Conservation (phyloP, 2,113 vertebrate genomes). For the Nycticryphes semicollaris region DNA sequence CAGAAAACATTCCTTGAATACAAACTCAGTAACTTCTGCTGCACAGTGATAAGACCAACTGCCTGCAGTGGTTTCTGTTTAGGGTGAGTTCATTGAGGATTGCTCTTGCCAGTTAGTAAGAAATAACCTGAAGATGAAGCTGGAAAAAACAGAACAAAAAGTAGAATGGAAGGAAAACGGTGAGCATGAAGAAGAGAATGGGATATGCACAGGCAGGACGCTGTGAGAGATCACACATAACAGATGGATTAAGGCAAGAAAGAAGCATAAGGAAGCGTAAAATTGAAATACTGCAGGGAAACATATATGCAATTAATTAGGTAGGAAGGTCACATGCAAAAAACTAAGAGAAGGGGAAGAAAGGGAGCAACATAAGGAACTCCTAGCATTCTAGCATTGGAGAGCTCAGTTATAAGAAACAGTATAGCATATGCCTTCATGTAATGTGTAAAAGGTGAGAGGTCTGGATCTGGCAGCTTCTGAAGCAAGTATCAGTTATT, state of each 20-base stretch:
- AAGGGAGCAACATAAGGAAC: not conserved
- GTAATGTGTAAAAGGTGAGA: not conserved
- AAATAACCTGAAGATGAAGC: not conserved
- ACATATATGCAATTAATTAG: not conserved
- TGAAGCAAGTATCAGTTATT: not conserved
- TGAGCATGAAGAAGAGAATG: not conserved
- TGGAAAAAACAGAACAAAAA: not conserved
- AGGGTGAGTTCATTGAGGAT: not conserved
- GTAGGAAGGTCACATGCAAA: not conserved
- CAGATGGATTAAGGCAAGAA: not conserved
- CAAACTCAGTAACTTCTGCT: not conserved
- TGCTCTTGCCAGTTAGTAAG: not conserved
- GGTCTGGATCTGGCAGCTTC: not conserved
- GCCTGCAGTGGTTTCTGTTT: not conserved
- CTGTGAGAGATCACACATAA: not conserved
- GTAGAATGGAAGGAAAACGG: not conserved
- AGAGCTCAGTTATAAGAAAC: not conserved
- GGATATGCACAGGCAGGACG: not conserved
- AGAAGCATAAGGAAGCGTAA: not conserved
- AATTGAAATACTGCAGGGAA: not conserved
- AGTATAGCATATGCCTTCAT: not conserved
- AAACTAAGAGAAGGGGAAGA: not conserved
- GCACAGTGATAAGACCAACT: not conserved
- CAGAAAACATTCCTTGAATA: not conserved
- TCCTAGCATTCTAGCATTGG: not conserved